A percentile compares a stretch with the other conserved stretches of the same genome.
These are phyloP conservation scores for Magallana angulata DNA, from an alignment of 1,140 invertebrate species.

Conservation along the genomic window DNA sequence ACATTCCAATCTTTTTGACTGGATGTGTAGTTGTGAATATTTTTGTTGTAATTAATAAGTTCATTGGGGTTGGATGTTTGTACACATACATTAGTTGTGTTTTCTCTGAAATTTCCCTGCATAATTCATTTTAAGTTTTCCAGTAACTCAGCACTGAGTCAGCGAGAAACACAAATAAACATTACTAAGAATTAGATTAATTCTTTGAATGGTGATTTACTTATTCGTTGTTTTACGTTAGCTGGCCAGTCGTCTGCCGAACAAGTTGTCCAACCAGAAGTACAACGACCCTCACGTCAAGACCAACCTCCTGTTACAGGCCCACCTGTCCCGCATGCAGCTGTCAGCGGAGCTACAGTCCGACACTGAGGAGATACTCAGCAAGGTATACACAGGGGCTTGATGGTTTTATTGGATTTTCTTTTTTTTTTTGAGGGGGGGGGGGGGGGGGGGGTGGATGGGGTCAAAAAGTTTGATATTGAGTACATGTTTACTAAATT, in stretches of 20 bases:
- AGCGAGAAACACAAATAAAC: too few relatives aligned
- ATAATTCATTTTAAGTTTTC: too few relatives aligned
- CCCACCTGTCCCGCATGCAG: constrained; percentile 96
- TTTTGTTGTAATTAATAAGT: too few relatives aligned
- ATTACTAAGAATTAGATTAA: too few relatives aligned
- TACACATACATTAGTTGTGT: too few relatives aligned
- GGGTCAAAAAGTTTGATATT: neutral
- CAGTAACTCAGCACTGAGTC: too few relatives aligned
- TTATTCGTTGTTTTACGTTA: constrained; percentile 78
- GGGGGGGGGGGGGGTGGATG: neutral
- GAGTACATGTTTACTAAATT: too few relatives aligned
- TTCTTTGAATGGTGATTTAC: too few relatives aligned
- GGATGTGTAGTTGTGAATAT: too few relatives aligned
- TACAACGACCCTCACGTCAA: constrained; percentile 99
- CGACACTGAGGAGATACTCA: constrained; percentile 95
- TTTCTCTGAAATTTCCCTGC: too few relatives aligned
- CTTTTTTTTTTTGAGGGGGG: neutral
- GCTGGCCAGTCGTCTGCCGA: constrained; percentile 88
- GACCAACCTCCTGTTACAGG: constrained; percentile 96
- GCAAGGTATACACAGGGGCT: constrained; percentile 82
- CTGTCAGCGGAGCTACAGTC: constrained; percentile 95
- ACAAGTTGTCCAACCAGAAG: constrained; percentile 86
- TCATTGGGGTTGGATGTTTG: too few relatives aligned
- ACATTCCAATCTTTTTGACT: too few relatives aligned
- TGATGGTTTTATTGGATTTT: neutral